Conservation (phyloP, 2,113 vertebrate genomes). For the Terrapene triunguis region DNA sequence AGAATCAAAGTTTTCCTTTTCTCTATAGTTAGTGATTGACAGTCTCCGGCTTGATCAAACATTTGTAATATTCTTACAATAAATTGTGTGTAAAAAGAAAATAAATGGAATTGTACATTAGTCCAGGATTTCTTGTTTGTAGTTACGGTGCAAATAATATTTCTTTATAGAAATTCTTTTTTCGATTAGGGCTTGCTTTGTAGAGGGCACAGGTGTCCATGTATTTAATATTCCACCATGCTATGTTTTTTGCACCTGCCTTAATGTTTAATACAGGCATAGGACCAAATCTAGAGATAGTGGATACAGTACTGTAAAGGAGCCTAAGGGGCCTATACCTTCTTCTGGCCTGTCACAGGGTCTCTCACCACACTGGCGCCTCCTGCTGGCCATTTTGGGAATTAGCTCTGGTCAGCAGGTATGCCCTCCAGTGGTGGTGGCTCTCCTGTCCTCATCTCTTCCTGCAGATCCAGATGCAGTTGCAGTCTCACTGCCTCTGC, state of each 20-base stretch:
- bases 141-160: not conserved
- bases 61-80: not conserved
- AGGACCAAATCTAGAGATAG: not conserved
- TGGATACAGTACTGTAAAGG: not conserved
- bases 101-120: not conserved
- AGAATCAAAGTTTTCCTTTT: not conserved
- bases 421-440: too few relatives aligned
- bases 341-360: not conserved
- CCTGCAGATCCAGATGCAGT: too few relatives aligned
- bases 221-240: not conserved
- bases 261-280: not conserved
- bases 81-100: not conserved
- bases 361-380: too few relatives aligned
- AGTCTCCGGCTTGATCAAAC: not conserved
- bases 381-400: too few relatives aligned
- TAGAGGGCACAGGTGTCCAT: not conserved
- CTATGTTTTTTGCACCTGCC: not conserved
- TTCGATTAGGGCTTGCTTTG: not conserved
- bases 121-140: not conserved
- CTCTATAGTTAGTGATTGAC: not conserved
- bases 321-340: not conserved
- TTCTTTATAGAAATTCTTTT: not conserved
- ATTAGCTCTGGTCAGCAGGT: too few relatives aligned
- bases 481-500: too few relatives aligned
- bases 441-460: too few relatives aligned